A percentile compares a stretch with the other conserved stretches of the same genome.
Conservation (phyloP, 2,113 vertebrate genomes). For the Puffinus mauretanicus region DNA sequence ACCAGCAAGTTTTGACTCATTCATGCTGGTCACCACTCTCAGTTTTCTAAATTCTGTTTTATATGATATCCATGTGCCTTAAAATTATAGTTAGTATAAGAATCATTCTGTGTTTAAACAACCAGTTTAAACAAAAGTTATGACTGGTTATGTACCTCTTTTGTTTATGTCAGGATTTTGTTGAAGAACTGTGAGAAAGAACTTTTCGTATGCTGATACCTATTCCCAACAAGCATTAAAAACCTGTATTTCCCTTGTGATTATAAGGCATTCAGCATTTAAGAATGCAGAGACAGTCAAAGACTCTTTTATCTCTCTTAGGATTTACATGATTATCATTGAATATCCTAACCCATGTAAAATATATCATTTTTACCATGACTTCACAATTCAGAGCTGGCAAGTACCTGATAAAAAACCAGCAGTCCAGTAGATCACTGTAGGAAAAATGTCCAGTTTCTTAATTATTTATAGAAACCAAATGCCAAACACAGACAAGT, state of each 20-base stretch:
- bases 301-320: not conserved
- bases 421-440: not conserved
- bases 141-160: not conserved
- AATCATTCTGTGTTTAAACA: not conserved
- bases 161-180: not conserved
- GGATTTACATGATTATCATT: not conserved
- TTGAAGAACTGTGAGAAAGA: not conserved
- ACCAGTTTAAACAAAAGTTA: not conserved
- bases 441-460: not conserved
- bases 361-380: not conserved
- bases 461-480: not conserved
- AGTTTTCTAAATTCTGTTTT: not conserved
- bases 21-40: fast-evolving
- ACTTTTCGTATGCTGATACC: not conserved
- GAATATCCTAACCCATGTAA: not conserved
- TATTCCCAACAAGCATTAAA: not conserved
- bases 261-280: not conserved
- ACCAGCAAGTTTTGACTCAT: not conserved
- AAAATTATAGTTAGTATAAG: not conserved
- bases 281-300: not conserved
- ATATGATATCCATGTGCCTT: not conserved
- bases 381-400: not conserved
- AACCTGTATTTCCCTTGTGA: not conserved
- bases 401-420: not conserved
- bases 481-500: not conserved